phyloP scores from a whole-genome alignment of 2,113 vertebrate genomes.

The Toxotes chatareus region DNA sequence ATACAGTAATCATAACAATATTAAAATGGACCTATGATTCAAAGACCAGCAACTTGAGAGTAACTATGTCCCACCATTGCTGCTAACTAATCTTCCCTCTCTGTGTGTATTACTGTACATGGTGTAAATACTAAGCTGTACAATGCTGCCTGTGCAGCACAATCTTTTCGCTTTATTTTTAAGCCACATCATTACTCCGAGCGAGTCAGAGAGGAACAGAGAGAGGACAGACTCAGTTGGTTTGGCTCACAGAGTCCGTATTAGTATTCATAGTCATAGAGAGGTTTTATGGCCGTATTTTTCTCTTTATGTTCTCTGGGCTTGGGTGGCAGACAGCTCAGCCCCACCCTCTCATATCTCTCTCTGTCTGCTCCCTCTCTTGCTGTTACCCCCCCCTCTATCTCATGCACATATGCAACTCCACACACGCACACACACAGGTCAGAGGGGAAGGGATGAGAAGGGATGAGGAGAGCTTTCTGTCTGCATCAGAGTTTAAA shows the following conservation, averaged over 20 bases:
- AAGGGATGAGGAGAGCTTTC: slow-evolving; percentile 68
- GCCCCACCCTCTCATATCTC: slow-evolving; percentile 76
- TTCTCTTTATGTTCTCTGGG: slow-evolving; percentile 81
- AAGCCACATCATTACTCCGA: slow-evolving; percentile 52
- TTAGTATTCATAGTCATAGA: slow-evolving; percentile 83
- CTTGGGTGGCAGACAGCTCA: slow-evolving; percentile 77
- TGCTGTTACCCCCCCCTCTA: slow-evolving; percentile 39
- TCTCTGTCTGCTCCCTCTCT: slow-evolving; percentile 59
- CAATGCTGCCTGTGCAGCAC: slow-evolving; percentile 24
- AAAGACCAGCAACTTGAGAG: not conserved
- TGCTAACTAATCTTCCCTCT: slow-evolving; percentile 1
- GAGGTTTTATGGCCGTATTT: slow-evolving; percentile 80
- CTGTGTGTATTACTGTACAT: not conserved
- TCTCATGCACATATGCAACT: slow-evolving; percentile 57
- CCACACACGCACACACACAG: slow-evolving; percentile 38
- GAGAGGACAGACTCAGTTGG: slow-evolving; percentile 56
- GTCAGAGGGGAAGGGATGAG: slow-evolving; percentile 66
- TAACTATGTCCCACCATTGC: not conserved
- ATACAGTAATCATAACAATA: not conserved
- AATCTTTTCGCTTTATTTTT: slow-evolving; percentile 46
- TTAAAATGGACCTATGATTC: not conserved
- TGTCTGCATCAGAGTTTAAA: slow-evolving; percentile 74
- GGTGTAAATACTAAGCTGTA: slow-evolving; percentile 32
- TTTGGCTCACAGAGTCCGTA: slow-evolving; percentile 70
- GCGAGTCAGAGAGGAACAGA: slow-evolving; percentile 50